Conservation (phyloP, 2,797 vertebrate species). For the Manis pentadactyla region DNA sequence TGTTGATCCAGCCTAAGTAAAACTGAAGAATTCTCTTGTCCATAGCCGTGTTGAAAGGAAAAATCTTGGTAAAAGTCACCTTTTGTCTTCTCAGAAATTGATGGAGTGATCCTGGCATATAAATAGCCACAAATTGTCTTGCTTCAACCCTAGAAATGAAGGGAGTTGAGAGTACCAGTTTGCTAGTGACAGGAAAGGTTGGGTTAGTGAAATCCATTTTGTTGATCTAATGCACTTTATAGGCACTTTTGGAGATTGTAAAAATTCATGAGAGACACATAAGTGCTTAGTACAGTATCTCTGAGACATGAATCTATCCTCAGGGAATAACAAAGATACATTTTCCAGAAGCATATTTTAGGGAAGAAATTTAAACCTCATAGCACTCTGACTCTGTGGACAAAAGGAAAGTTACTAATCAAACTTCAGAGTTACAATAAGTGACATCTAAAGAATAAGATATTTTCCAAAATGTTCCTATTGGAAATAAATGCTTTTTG, state of each 20-base stretch:
- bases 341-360: neutral
- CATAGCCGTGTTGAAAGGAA: neutral
- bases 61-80: neutral
- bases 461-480: neutral
- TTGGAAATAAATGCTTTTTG: neutral
- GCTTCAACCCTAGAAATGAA: neutral
- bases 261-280: neutral
- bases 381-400: neutral
- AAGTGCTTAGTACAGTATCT: neutral
- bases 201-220: neutral
- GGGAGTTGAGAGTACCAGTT: neutral
- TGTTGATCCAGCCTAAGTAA: neutral
- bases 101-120: neutral
- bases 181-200: neutral
- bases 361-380: neutral
- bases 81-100: neutral
- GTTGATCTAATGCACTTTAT: neutral
- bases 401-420: slow-evolving; percentile 1
- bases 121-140: neutral
- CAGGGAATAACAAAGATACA: neutral
- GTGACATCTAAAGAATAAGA: slow-evolving; percentile 5
- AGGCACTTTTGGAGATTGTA: neutral
- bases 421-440: neutral
- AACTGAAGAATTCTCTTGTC: neutral
- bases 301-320: neutral